Evolutionary conservation across 1,140 invertebrate genomes (phyloP).

Genomic region (Ceratina australensis): DNA sequence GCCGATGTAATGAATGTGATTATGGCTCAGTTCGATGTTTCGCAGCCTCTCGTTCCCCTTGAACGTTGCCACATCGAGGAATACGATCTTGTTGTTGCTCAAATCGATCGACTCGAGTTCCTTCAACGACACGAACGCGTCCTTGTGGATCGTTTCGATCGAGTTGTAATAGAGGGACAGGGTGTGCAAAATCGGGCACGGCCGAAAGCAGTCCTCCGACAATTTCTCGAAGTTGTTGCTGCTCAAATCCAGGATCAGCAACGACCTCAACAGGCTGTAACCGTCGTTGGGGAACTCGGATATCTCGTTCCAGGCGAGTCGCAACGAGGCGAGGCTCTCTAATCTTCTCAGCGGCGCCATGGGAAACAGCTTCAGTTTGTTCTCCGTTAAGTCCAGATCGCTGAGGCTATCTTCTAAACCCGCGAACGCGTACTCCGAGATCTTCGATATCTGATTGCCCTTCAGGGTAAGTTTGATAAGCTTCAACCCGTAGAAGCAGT

Average conservation of each 20-base stretch:
- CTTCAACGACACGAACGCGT: constrained; percentile 86
- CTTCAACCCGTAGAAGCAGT: constrained; percentile 91
- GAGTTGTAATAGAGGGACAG: constrained; percentile 91
- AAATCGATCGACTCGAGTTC: constrained; percentile 91
- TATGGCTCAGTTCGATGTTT: constrained; percentile 92
- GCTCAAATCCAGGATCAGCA: constrained; percentile 90
- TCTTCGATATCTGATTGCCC: constrained; percentile 87
- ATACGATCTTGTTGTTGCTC: constrained; percentile 92
- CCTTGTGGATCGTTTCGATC: constrained; percentile 87
- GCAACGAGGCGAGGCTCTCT: constrained; percentile 85
- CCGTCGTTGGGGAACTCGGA: constrained; percentile 84
- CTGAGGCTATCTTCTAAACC: constrained; percentile 89
- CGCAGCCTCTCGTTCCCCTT: constrained; percentile 86
- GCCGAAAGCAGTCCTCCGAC: constrained; percentile 87
- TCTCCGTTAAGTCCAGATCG: constrained; percentile 92
- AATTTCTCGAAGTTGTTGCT: constrained; percentile 91
- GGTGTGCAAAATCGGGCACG: constrained; percentile 88
- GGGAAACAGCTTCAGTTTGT: constrained; percentile 90
- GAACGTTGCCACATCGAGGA: constrained; percentile 86
- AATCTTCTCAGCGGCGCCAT: constrained; percentile 88
- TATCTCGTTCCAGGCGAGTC: constrained; percentile 92
- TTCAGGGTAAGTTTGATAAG: constrained; percentile 91
- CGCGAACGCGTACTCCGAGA: constrained; percentile 92
- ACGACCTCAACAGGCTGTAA: constrained; percentile 85
- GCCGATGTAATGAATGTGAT: constrained; percentile 91